Base-by-base conservation (phyloP, 1,140 invertebrate species). In the Drosophila sucinea region DNA sequence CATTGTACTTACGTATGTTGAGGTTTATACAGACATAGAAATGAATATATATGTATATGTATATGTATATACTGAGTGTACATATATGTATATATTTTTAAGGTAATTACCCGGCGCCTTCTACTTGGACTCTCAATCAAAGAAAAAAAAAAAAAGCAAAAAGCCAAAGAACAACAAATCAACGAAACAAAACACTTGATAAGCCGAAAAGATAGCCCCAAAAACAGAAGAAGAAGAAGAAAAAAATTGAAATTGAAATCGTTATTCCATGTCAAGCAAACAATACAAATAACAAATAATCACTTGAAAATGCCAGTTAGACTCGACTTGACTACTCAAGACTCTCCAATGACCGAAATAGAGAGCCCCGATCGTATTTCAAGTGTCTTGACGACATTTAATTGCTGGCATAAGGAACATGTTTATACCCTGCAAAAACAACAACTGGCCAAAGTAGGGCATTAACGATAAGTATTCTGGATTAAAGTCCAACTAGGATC, bases 221-320 rank as follows among this genome's bases (percentile, higher is more conserved):
- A 10, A 44, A n/a, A 6, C 2, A 11, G 23, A 44, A 23, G 0
- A 25, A 6, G 44, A 73, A 75, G 0, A 75, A 7, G n/a, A 25
- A 25, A 0, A 3, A n/a, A 27, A 51, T 27, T 7, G 25, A 7
- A 61, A 74, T 38, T 38, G 35, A 75, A 58, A 58, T 58, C 56
- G 56, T 75, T 64, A 67, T 67, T 60, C 30, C 54, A 58, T 65
- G 61, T 73, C 70, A 70, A 60, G 70, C 57, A 65, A 74, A 57
- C 57, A 40, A 76, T 70, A 61, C 73, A 77, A 77, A 76, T 63
- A 77, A 64, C 41, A 62, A 70, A 76, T 54, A 77, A 77, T 77
- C 73, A 77, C 73, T 77, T 77, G 73, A 77, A 63, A 77, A 77
- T 77, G 73, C 69, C 73, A 77, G 73, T 60, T 77, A 76, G 56